phyloP scores from a whole-genome alignment of 2,113 vertebrate genomes.

The cattle (Bos taurus) region DNA sequence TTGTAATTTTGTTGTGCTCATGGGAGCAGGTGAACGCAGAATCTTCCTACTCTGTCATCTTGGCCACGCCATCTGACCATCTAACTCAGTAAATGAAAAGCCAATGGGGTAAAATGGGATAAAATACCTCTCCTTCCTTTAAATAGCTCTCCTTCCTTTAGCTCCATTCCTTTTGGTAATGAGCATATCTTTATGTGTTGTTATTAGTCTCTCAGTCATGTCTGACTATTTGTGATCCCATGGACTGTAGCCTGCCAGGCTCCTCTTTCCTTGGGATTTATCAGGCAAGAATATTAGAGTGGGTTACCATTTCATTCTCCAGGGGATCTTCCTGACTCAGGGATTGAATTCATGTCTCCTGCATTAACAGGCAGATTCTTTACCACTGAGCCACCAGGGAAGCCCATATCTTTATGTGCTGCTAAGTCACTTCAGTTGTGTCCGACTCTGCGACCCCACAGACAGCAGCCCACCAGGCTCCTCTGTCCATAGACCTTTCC shows the following conservation, averaged over 20 bases:
- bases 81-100: not conserved
- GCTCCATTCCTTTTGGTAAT: not conserved
- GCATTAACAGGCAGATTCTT: not conserved
- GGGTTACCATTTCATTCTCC: not conserved
- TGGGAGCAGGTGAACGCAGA: not conserved
- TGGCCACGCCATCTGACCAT: not conserved
- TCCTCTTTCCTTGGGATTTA: not conserved
- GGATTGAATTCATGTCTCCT: not conserved
- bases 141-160: not conserved
- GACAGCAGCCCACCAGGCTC: too few species aligned
- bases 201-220: not conserved
- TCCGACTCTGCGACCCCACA: too few species aligned
- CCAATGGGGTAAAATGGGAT: not conserved
- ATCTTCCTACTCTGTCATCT: not conserved
- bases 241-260: not conserved
- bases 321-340: not conserved
- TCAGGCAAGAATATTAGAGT: not conserved
- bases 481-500: too few species aligned
- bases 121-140: not conserved
- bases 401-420: not conserved
- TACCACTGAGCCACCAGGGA: not conserved
- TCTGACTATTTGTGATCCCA: not conserved
- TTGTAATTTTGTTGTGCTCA: not conserved
- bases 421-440: too few species aligned
- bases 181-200: not conserved